These are phyloP conservation scores for Quiscalus mexicanus DNA, from an alignment of 2,113 vertebrate genomes.

Conservation along the genomic window DNA sequence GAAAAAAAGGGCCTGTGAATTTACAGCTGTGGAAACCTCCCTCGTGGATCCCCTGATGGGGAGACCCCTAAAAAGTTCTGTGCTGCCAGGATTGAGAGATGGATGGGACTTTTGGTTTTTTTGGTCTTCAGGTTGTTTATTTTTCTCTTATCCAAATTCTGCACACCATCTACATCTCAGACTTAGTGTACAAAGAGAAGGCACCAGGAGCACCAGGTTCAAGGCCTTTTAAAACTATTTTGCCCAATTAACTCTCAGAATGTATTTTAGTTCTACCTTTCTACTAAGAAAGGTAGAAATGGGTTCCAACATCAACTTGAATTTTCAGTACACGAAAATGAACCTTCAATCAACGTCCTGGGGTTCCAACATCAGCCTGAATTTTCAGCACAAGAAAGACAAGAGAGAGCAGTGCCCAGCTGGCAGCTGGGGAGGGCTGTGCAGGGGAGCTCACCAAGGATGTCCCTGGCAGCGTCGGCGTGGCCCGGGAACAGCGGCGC, in stretches of 20 bases:
- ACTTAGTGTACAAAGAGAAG: background rate
- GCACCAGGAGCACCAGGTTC: background rate
- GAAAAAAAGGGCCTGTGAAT: background rate
- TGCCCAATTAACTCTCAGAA: background rate
- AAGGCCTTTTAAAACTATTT: background rate
- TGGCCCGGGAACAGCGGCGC: slow-evolving; percentile 25
- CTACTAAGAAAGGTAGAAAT: background rate
- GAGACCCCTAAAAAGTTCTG: background rate
- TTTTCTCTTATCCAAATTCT: background rate
- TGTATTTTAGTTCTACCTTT: background rate
- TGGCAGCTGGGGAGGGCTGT: background rate
- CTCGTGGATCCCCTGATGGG: background rate
- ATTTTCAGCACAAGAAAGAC: background rate
- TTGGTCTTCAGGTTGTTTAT: background rate
- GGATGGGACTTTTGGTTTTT: background rate
- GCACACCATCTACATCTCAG: background rate
- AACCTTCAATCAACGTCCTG: background rate
- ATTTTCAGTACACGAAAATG: background rate
- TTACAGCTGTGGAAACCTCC: background rate
- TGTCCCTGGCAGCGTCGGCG: background rate
- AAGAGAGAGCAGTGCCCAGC: background rate
- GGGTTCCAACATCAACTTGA: background rate
- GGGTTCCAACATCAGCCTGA: background rate
- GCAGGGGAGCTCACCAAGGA: slow-evolving; percentile 27
- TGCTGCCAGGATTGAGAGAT: background rate